Evolutionary conservation across 2,888 invertebrate genomes (phyloP).

Genomic region (Melinaea marsaeus): DNA sequence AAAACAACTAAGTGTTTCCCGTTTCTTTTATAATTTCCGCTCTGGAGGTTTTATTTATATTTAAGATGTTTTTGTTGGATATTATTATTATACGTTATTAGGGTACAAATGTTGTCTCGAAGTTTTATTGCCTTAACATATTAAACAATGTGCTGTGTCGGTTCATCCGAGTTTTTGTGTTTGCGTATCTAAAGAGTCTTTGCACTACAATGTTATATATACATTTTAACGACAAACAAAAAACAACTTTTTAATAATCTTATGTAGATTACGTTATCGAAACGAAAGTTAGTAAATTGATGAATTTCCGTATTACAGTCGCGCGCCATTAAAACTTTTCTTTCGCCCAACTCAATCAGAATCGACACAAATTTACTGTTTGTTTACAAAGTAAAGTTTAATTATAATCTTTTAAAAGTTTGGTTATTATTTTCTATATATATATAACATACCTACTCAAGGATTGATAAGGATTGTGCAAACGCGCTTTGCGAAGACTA

Average conservation of each 20-base stretch:
- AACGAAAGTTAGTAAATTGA: not conserved
- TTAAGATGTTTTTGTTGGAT: constrained; percentile 14
- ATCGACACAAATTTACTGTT: constrained; percentile 25
- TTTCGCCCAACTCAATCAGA: constrained; percentile 29
- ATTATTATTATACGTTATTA: constrained; percentile 9
- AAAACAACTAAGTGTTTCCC: constrained; percentile 29
- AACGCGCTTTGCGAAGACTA: no score
- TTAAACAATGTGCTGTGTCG: not conserved
- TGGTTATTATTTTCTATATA: not conserved
- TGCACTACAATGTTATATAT: no score
- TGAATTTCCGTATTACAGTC: not conserved
- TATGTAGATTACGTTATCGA: not conserved
- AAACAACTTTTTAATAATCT: not conserved
- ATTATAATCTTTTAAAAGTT: constrained; percentile 1
- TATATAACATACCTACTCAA: no score
- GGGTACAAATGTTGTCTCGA: not conserved
- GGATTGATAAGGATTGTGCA: no score
- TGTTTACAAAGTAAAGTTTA: constrained; percentile 1
- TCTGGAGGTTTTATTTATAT: constrained; percentile 25
- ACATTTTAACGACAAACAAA: not conserved
- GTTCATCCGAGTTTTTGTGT: not conserved
- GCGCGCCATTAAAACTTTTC: constrained; percentile 36
- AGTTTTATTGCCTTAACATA: constrained; percentile 1
- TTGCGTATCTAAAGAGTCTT: no score
- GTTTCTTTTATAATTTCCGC: constrained; percentile 27